These are phyloP conservation scores for Rhagophthalmus giganteus DNA, from an alignment of 2,888 invertebrate species.

Conservation along the genomic window DNA sequence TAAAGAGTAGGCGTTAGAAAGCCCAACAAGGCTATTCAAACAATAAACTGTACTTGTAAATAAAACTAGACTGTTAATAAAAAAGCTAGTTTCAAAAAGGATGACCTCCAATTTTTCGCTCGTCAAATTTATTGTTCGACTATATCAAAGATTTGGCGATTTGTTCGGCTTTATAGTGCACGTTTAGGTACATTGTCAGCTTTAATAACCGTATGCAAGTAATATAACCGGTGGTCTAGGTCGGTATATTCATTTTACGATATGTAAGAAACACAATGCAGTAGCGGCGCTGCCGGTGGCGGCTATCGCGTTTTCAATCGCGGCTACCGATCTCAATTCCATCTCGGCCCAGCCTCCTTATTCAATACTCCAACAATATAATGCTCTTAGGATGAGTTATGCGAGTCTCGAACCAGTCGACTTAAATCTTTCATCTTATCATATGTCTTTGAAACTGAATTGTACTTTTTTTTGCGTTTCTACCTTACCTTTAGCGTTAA, in stretches of 20 bases:
- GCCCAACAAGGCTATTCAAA: too few species aligned
- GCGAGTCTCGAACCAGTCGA: slow-evolving; percentile 39
- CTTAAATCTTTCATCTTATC: slow-evolving; percentile 23
- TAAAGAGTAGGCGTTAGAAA: too few species aligned
- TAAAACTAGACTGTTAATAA: too few species aligned
- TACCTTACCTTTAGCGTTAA: too few species aligned
- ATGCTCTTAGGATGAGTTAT: slow-evolving; percentile 51
- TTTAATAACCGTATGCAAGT: too few species aligned
- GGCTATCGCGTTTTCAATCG: slow-evolving; percentile 48
- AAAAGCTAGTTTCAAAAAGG: too few species aligned
- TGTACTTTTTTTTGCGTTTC: slow-evolving; percentile 7
- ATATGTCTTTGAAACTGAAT: slow-evolving; percentile 16
- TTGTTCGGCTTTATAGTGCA: too few species aligned
- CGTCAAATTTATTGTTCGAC: too few species aligned
- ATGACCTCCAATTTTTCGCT: too few species aligned
- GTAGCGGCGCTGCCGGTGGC: slow-evolving; percentile 43
- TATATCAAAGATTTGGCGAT: too few species aligned
- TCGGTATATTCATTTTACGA: slow-evolving; percentile 25
- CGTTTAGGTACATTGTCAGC: too few species aligned
- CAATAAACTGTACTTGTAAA: too few species aligned
- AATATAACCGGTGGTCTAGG: slow-evolving; percentile 12
- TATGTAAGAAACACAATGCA: slow-evolving; percentile 37
- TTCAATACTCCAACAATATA: slow-evolving; percentile 50
- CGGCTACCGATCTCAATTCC: slow-evolving; percentile 49
- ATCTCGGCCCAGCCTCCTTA: slow-evolving; percentile 44